Evolutionary conservation across 2,797 vertebrate genomes (phyloP).

Genomic region (Choloepus didactylus): DNA sequence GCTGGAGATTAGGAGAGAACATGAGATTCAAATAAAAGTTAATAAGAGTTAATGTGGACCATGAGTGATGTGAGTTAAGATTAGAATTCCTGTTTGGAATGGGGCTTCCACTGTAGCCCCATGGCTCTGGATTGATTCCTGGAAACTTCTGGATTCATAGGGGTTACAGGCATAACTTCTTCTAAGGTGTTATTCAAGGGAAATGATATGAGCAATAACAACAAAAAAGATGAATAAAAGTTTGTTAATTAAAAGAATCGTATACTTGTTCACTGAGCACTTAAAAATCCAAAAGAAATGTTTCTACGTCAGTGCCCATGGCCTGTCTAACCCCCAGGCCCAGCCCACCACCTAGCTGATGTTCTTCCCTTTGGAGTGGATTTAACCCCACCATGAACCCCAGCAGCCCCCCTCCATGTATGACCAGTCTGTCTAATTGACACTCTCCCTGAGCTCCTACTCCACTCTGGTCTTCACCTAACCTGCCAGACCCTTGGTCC

Average conservation of each 20-base stretch:
- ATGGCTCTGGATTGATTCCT: not conserved
- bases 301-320: not conserved
- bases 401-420: not conserved
- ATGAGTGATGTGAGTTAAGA: not conserved
- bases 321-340: not conserved
- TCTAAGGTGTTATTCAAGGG: not conserved
- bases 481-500: not conserved
- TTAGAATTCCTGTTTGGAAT: conserved; percentile 29
- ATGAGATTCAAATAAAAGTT: not conserved
- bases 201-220: not conserved
- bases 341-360: not conserved
- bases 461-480: no score
- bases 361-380: conserved; percentile 2
- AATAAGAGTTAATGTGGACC: not conserved
- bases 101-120: not conserved
- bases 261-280: not conserved
- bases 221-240: not conserved
- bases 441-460: not conserved
- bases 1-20: not conserved
- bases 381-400: not conserved
- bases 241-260: not conserved
- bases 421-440: not conserved
- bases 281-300: not conserved
- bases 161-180: not conserved
- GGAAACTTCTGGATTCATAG: conserved; percentile 29